These are phyloP conservation scores for Spea bombifrons DNA, from an alignment of 2,113 vertebrate genomes.

Conservation along the genomic window DNA sequence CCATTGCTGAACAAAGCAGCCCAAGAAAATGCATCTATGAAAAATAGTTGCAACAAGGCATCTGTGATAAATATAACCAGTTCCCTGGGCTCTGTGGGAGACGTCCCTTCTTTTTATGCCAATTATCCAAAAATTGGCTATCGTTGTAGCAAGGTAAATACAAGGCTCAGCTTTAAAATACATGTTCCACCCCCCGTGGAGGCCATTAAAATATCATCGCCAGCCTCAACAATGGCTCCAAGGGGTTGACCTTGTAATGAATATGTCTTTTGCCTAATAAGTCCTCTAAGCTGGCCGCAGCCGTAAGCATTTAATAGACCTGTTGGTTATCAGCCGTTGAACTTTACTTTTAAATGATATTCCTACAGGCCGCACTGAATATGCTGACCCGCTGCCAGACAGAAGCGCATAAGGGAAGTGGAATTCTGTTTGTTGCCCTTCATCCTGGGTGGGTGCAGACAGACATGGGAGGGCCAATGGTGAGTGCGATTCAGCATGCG, in stretches of 20 bases:
- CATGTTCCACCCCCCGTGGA: no score
- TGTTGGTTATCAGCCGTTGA: no score
- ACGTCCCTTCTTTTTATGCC: constrained; percentile 34
- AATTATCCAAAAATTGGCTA: constrained; percentile 52
- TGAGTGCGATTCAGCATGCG: neutral
- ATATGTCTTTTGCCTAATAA: no score
- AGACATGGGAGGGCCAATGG: constrained; percentile 52
- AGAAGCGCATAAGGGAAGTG: constrained; percentile 49
- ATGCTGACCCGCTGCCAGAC: constrained; percentile 57
- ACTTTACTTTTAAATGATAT: neutral
- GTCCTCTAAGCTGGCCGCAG: no score
- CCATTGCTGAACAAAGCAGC: constrained; percentile 59
- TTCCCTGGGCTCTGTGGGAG: constrained; percentile 47
- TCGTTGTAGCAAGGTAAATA: constrained; percentile 61
- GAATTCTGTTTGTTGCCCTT: constrained; percentile 54
- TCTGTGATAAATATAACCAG: constrained; percentile 59
- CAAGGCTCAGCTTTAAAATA: no score
- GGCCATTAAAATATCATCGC: no score
- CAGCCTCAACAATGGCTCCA: no score
- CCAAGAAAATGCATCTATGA: constrained; percentile 36
- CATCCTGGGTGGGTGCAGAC: constrained; percentile 66
- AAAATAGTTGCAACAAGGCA: constrained; percentile 55
- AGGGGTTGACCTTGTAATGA: no score
- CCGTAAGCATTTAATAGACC: no score
- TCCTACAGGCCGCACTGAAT: constrained; percentile 61